These are phyloP conservation scores for Sus cebifrons DNA, from an alignment of 2,797 vertebrate species.

Conservation along the genomic window DNA sequence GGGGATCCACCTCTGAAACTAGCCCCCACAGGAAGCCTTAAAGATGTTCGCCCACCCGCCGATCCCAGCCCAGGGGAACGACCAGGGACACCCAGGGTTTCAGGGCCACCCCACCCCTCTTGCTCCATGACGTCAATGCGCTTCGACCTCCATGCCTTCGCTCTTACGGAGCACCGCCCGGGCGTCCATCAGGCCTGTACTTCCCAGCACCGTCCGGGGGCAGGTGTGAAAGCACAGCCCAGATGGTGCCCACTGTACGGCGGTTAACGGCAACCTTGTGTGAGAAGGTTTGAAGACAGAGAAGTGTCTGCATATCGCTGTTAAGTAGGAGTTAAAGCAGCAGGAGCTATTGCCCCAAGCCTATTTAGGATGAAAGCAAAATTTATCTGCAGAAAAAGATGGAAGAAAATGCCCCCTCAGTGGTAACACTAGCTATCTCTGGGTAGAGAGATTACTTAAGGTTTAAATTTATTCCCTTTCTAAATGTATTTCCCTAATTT, in stretches of 20 bases:
- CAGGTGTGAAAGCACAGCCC: not conserved
- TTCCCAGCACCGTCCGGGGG: fast-evolving
- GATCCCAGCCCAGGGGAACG: not conserved
- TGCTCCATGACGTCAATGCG: not conserved
- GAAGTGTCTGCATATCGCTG: too few species aligned
- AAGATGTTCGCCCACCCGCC: not conserved
- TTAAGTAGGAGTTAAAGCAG: not conserved
- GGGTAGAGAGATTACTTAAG: not conserved
- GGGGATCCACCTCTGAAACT: not conserved
- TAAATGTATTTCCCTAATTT: not conserved
- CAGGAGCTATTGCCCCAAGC: not conserved
- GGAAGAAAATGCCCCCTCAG: not conserved
- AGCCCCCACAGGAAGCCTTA: not conserved
- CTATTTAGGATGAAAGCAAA: not conserved
- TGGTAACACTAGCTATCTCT: not conserved
- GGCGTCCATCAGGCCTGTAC: fast-evolving
- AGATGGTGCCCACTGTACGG: fast-evolving
- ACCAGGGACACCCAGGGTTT: not conserved
- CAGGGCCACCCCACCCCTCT: not conserved
- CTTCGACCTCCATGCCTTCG: not conserved
- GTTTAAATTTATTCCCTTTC: constrained; percentile 18
- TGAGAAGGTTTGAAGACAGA: fast-evolving
- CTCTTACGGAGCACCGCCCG: not conserved
- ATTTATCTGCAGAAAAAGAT: not conserved
- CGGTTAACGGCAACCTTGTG: fast-evolving